A percentile compares a stretch with the other conserved stretches of the same genome.
phyloP scores from a whole-genome alignment of 2,888 invertebrate species.

The Drosophila meridiana region DNA sequence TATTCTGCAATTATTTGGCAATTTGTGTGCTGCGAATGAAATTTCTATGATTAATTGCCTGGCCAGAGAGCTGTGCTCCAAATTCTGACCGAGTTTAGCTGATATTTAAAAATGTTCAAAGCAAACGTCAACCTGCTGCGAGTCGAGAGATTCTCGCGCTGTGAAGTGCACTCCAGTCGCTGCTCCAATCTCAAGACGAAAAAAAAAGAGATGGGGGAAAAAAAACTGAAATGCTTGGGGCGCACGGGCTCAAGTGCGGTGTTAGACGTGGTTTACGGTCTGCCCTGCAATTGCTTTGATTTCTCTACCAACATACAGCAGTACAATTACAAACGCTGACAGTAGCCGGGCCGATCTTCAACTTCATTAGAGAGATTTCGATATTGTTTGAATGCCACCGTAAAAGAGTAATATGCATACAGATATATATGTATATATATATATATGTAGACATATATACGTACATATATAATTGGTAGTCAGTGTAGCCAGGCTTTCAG shows the following conservation, averaged over 20 bases:
- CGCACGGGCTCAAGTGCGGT: slow-evolving; percentile 58
- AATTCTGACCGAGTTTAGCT: slow-evolving; percentile 44
- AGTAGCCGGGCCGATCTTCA: slow-evolving; percentile 83
- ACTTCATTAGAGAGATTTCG: slow-evolving; percentile 82
- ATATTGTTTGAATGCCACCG: slow-evolving; percentile 82
- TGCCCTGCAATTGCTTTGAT: slow-evolving; percentile 62
- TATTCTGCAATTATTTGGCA: slow-evolving; percentile 72
- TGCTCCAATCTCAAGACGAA: slow-evolving; percentile 17
- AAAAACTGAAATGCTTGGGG: slow-evolving; percentile 43
- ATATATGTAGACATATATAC: slow-evolving; percentile 25
- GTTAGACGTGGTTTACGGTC: slow-evolving; percentile 41
- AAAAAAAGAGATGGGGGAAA: not conserved
- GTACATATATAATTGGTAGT: slow-evolving; percentile 66
- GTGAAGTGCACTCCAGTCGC: slow-evolving; percentile 68
- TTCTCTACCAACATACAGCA: slow-evolving; percentile 31
- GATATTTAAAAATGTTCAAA: slow-evolving; percentile 48
- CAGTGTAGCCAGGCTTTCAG: slow-evolving; percentile 43
- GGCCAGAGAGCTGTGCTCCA: slow-evolving; percentile 34
- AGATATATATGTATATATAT: slow-evolving; percentile 2
- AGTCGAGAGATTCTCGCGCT: slow-evolving; percentile 62
- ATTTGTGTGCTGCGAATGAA: slow-evolving; percentile 54
- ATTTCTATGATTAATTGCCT: slow-evolving; percentile 71
- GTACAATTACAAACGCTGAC: slow-evolving; percentile 80
- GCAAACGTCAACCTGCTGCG: slow-evolving; percentile 72
- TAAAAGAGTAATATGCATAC: slow-evolving; percentile 47